Percentiles rank a stretch among this genome's conserved stretches.
These are phyloP conservation scores for Galerucella nymphaeae DNA, from an alignment of 2,888 invertebrate genomes.

Conservation along the genomic window DNA sequence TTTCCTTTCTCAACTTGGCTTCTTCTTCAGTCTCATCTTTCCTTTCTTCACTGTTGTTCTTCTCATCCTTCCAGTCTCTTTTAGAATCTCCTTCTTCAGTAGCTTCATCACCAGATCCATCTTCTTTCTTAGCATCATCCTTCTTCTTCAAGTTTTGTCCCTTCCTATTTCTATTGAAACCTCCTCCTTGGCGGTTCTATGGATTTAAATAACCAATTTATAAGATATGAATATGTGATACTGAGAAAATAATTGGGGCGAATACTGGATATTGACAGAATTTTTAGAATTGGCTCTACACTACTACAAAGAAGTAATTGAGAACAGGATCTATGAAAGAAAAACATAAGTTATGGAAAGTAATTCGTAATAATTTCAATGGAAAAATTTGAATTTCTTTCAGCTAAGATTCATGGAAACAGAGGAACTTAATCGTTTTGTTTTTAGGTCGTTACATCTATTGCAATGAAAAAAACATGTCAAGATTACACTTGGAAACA, in stretches of 20 bases:
- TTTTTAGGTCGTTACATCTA: background rate
- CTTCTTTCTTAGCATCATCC: constrained; percentile 38
- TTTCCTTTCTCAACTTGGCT: constrained; percentile 53
- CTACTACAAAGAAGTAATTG: background rate
- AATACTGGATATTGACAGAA: background rate
- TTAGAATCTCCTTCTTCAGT: constrained; percentile 53
- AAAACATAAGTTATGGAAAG: constrained; percentile 9
- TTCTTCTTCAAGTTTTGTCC: constrained; percentile 42
- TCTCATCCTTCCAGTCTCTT: constrained; percentile 61
- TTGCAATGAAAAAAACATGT: background rate
- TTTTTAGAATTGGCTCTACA: constrained; percentile 2
- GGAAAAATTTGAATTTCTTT: constrained; percentile 13
- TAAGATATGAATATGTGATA: background rate
- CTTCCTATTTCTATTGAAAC: constrained; percentile 38
- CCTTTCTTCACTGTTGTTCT: constrained; percentile 61
- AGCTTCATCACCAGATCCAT: constrained; percentile 49
- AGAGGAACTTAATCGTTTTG: background rate
- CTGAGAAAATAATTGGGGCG: background rate
- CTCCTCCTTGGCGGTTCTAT: constrained; percentile 27
- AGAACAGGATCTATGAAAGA: constrained; percentile 5
- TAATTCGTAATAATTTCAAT: background rate
- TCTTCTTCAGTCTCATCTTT: constrained; percentile 55
- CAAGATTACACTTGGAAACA: constrained; percentile 20
- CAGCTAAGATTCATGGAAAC: background rate
- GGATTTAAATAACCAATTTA: constrained; percentile 7